Evolutionary conservation across 2,797 vertebrate species (phyloP), one percentile per base, ranked within the genome.

Genomic region (Clangula hyemalis): DNA sequence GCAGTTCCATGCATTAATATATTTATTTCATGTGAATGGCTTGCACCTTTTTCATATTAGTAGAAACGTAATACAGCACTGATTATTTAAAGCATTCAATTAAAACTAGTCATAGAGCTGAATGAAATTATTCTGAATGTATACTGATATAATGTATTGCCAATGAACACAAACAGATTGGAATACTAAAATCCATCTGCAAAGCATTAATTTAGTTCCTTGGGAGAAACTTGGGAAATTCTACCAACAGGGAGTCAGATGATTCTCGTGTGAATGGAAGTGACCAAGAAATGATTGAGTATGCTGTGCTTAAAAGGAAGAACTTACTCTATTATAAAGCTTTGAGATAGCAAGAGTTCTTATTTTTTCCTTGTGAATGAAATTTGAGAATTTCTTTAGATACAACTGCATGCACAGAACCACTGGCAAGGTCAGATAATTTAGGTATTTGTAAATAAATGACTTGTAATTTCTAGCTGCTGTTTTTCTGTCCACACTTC

Each of bases 121-220:
- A 93, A 90, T 38, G 4, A 87, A 92, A 49, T 85, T 92, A 70
- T 78, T 95, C 58, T 88, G 70, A 25, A 17, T 81, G 49, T 83
- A 72, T n/a, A 16, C 27, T 39, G 34, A 74, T 92, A 80, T 14
- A 78, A 87, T 17, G 43, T 57, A 71, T 64, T 93, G 64, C 74
- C 60, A 87, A 9, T 15, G 70, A 84, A 91, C 73, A 87, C 45
- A 94, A 72, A 88, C 51, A 70, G 15, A 8, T 91, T 95, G 92
- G 73, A 92, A 88, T 86, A 60, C 38, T 73, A 60, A 89, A 92
- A 92, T 94, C 45, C 91, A 88, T 89, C 82, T 94, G 91, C 60
- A 90, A 51, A 84, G 25, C 66, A 86, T 85, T 96, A 90, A 78
- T 96, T 86, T 88, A 28, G 47, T 41, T 91, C 56, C 64, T 78